Conservation (phyloP, 2,797 vertebrate species). For the Thunnus albacares region DNA sequence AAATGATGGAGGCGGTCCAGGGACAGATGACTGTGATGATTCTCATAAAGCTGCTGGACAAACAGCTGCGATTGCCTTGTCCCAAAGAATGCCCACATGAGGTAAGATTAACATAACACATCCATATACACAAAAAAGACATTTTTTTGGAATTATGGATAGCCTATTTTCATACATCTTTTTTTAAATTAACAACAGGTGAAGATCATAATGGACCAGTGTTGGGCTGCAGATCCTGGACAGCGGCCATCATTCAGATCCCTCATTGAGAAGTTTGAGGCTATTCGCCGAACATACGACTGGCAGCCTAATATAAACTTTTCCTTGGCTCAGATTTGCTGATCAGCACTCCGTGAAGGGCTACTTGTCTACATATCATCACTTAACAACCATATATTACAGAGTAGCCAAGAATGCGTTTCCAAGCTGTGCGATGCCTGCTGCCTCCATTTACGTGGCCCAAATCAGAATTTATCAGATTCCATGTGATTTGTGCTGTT, state of each 20-base stretch:
- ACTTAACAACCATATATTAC: slow-evolving; percentile 22
- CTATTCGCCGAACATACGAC: slow-evolving; percentile 79
- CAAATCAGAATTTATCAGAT: no score
- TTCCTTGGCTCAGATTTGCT: slow-evolving; percentile 78
- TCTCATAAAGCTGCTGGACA: slow-evolving; percentile 88
- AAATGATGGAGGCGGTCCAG: slow-evolving; percentile 86
- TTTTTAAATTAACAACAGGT: slow-evolving; percentile 70
- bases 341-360: slow-evolving; percentile 42
- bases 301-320: slow-evolving; percentile 70
- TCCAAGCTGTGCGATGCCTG: slow-evolving; percentile 35
- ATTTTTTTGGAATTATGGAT: not conserved
- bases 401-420: slow-evolving; percentile 8
- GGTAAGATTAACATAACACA: slow-evolving; percentile 74
- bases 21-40: slow-evolving; percentile 89
- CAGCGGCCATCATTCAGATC: slow-evolving; percentile 88
- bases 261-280: slow-evolving; percentile 85
- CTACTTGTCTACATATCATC: slow-evolving; percentile 20
- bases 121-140: not conserved
- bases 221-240: slow-evolving; percentile 88
- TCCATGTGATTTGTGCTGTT: no score
- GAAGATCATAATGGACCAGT: slow-evolving; percentile 87
- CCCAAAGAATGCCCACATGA: slow-evolving; percentile 89
- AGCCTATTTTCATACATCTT: not conserved
- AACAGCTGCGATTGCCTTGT: slow-evolving; percentile 84
- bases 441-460: slow-evolving; percentile 26